Base-by-base conservation (phyloP, 1,140 invertebrate species). In the Sinella curviseta region DNA sequence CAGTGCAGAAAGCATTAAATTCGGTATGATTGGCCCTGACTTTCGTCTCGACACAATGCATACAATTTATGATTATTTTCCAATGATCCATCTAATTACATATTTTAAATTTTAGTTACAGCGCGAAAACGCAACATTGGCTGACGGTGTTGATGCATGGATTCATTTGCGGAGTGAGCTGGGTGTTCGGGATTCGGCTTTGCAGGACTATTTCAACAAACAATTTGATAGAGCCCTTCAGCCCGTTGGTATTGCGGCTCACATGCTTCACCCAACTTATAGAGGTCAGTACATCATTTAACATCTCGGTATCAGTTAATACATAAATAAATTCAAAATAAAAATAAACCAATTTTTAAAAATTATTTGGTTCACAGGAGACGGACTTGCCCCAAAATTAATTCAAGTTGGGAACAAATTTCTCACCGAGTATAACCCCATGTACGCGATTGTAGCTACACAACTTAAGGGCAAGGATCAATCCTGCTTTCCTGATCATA, bases 71-170 rank as follows among this genome's bases (percentile, higher is more conserved):
- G 17, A 12, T 65, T 20, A 79, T 65, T 75, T 60, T 26, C 34
- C 33, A 12, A 33, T 26, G 20, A 24, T 31, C 70, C 8, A 67
- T 24, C 4, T 36, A 31, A 74, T 34, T 36, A 31, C 30, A 31
- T 20, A 31, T 74, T 74, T 28, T 26, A 16, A 48, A 35, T 70
- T 48, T 24, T 26, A 80, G 78, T 28, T 76, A 12, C 78, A 80
- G 36, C 20, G 20, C 1, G 35, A 80, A 17, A 12, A 28, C 2
- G 54, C 75, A 26, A 76, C 74, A 1, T 1, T 80, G 1, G 54
- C 78, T 17, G 78, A 80, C 30, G 75, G 36, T 1, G 73, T 79
- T 33, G 4, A n/a, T 34, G 48, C 39, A n/a, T 79, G 78, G 78
- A 31, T 75, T 30, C 1, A n/a, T 20, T 65, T 79, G 26, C 26